Conservation (phyloP, 2,888 invertebrate species). For the Zygaena filipendulae region DNA sequence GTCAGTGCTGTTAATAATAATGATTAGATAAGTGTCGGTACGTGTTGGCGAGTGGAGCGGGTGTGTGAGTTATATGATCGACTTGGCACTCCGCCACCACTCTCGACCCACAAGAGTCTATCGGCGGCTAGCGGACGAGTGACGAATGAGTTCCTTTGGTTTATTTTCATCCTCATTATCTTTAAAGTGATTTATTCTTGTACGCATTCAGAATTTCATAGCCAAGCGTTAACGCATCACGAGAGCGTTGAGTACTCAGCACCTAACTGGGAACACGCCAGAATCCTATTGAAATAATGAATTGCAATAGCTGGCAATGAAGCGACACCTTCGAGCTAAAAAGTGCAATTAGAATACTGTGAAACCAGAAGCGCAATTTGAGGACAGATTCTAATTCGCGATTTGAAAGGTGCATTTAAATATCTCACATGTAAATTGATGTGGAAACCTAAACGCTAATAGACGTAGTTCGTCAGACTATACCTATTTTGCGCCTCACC, state of each 20-base stretch:
- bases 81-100: slow-evolving; percentile 45
- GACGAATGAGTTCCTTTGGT: slow-evolving; percentile 52
- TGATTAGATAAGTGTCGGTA: no score
- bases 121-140: slow-evolving; percentile 45
- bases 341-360: slow-evolving; percentile 38
- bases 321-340: slow-evolving; percentile 35
- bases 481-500: slow-evolving; percentile 23
- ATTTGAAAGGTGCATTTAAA: slow-evolving; percentile 27
- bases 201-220: slow-evolving; percentile 37
- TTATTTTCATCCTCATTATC: slow-evolving; percentile 66
- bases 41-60: no score
- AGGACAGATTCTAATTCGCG: slow-evolving; percentile 32
- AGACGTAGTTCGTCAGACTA: slow-evolving; percentile 25
- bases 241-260: slow-evolving; percentile 52
- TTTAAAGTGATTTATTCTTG: slow-evolving; percentile 61
- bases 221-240: slow-evolving; percentile 43
- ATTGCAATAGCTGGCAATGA: slow-evolving; percentile 46
- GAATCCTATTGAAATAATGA: slow-evolving; percentile 36
- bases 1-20: no score
- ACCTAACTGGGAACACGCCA: slow-evolving; percentile 28
- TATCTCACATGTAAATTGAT: slow-evolving; percentile 31
- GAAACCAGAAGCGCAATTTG: slow-evolving; percentile 39
- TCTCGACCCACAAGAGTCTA: slow-evolving; percentile 35
- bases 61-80: no score
- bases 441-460: slow-evolving; percentile 26